These are phyloP conservation scores for Thera britannica DNA, from an alignment of 2,888 invertebrate genomes.

Conservation along the genomic window DNA sequence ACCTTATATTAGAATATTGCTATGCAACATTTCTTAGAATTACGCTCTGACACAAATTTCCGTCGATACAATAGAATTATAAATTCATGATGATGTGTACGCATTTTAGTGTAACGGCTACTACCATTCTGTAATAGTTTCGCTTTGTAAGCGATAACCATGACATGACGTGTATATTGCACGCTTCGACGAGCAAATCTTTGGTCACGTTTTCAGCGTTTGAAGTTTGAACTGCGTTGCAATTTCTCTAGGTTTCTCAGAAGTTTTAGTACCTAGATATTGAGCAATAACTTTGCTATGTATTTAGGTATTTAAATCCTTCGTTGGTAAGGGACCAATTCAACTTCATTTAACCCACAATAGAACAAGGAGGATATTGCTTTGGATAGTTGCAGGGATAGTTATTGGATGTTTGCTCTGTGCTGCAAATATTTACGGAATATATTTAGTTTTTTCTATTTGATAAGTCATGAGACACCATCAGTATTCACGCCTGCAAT, in stretches of 20 bases:
- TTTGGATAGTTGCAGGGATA: background rate
- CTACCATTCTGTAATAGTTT: slow-evolving; percentile 11
- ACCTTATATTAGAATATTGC: slow-evolving; percentile 1
- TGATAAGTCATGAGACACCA: too few relatives aligned
- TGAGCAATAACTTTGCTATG: slow-evolving; percentile 19
- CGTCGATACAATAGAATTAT: background rate
- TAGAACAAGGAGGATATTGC: background rate
- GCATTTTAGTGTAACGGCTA: slow-evolving; percentile 14
- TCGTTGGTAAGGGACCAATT: slow-evolving; percentile 62
- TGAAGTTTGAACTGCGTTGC: slow-evolving; percentile 13
- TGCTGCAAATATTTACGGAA: background rate
- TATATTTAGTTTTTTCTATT: background rate
- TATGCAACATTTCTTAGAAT: background rate
- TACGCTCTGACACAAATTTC: background rate
- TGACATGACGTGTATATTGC: slow-evolving; percentile 22
- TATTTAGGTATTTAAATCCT: slow-evolving; percentile 31
- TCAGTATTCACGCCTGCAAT: too few relatives aligned
- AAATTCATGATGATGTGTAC: background rate
- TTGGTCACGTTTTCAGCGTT: slow-evolving; percentile 25
- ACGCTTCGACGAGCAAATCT: slow-evolving; percentile 26
- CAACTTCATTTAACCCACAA: slow-evolving; percentile 21
- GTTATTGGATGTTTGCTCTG: background rate
- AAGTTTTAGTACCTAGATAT: slow-evolving; percentile 6
- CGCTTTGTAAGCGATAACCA: slow-evolving; percentile 26
- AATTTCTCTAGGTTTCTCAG: slow-evolving; percentile 26